These are phyloP conservation scores for Orthosia cruda DNA, from an alignment of 2,888 invertebrate species.

Conservation along the genomic window DNA sequence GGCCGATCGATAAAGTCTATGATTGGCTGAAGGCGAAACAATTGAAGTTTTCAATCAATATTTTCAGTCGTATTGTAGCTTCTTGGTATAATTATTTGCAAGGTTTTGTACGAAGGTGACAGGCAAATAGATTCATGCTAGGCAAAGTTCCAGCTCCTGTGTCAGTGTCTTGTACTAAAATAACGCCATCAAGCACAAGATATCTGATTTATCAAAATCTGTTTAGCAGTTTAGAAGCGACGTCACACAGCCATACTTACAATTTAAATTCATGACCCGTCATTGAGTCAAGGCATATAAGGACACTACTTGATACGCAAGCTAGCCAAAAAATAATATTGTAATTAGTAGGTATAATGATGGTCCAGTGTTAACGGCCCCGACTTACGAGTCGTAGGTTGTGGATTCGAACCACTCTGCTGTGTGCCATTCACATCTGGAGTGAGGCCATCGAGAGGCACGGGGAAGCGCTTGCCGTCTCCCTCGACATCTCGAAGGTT, in stretches of 20 bases:
- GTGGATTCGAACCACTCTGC: too few relatives aligned
- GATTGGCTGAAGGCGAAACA: not conserved
- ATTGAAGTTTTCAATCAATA: constrained; percentile 21
- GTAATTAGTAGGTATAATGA: not conserved
- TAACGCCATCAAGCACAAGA: not conserved
- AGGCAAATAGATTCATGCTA: too few relatives aligned
- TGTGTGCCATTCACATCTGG: too few relatives aligned
- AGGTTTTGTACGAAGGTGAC: not conserved
- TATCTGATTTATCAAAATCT: not conserved
- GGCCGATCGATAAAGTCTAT: constrained; percentile 43
- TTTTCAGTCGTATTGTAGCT: too few relatives aligned
- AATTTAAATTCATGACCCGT: constrained; percentile 23
- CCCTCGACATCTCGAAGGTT: too few relatives aligned
- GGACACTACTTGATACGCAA: not conserved
- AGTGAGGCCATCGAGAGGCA: too few relatives aligned
- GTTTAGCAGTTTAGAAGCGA: constrained; percentile 2
- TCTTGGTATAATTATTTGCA: not conserved
- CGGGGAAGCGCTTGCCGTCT: too few relatives aligned
- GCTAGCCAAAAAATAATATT: not conserved
- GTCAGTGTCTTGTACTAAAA: too few relatives aligned
- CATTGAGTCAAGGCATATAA: not conserved
- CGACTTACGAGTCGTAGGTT: too few relatives aligned
- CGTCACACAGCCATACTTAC: not conserved
- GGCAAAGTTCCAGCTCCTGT: too few relatives aligned
- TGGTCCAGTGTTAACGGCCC: too few relatives aligned